These are phyloP conservation scores for Noctilio leporinus DNA, from an alignment of 2,113 vertebrate genomes.

Conservation along the genomic window DNA sequence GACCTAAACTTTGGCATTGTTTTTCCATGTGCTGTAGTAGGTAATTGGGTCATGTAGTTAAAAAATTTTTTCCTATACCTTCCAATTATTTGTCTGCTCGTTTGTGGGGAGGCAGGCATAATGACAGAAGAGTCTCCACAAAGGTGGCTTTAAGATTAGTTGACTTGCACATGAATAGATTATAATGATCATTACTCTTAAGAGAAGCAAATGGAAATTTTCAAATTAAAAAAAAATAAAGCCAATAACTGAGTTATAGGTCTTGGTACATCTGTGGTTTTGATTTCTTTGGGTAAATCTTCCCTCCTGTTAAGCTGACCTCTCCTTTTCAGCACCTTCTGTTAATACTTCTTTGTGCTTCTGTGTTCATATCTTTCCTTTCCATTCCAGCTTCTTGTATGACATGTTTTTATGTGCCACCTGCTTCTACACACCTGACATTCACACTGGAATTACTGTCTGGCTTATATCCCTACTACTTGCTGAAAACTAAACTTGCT, in stretches of 20 bases:
- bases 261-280: not conserved
- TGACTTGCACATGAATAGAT: not conserved
- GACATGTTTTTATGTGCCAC: not conserved
- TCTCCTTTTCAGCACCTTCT: not conserved
- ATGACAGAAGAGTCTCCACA: not conserved
- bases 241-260: not conserved
- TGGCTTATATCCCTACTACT: not conserved
- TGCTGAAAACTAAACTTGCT: not conserved
- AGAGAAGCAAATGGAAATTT: not conserved
- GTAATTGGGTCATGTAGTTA: not conserved
- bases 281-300: not conserved
- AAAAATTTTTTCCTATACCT: not conserved
- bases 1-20: not conserved
- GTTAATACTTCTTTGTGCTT: not conserved
- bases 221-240: not conserved
- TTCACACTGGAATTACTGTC: not conserved
- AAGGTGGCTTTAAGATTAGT: not conserved
- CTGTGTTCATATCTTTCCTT: not conserved
- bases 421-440: not conserved
- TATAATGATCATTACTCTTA: not conserved
- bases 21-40: not conserved
- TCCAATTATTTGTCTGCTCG: not conserved
- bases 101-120: not conserved
- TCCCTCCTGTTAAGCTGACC: not conserved
- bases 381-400: not conserved